Percentiles rank a stretch among this genome's conserved stretches.
Evolutionary conservation across 2,113 vertebrate species (phyloP).

Genomic region (Solenodon paradoxus): DNA sequence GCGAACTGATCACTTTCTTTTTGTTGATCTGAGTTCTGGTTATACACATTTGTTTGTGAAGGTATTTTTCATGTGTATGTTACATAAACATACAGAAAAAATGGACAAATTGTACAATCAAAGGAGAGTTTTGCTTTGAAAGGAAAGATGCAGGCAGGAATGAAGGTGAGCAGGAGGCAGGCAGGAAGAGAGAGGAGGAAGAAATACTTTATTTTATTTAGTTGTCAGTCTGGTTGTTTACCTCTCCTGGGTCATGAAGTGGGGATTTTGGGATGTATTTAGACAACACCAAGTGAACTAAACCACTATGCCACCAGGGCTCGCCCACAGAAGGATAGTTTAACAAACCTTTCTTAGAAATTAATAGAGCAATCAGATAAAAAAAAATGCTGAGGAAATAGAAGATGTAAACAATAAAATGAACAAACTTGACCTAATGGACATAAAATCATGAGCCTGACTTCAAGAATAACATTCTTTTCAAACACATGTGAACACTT

Average conservation of each 20-base stretch:
- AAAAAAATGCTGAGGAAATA: conserved; percentile 16
- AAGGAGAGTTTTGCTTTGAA: too few relatives aligned
- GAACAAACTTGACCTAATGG: not conserved
- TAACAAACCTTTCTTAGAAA: not conserved
- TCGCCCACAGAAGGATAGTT: not conserved
- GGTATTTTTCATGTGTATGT: not conserved
- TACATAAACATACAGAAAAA: not conserved
- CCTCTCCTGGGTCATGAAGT: too few relatives aligned
- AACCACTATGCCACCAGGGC: too few relatives aligned
- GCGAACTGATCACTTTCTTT: not conserved
- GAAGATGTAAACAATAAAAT: not conserved
- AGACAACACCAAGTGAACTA: too few relatives aligned
- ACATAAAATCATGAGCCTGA: not conserved
- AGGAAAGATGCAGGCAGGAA: too few relatives aligned
- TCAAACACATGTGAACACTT: conserved; percentile 5
- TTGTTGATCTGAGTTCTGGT: not conserved
- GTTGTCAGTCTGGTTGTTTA: too few relatives aligned
- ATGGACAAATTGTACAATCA: not conserved
- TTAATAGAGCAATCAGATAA: not conserved
- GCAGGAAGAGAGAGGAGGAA: too few relatives aligned
- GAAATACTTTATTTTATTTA: too few relatives aligned
- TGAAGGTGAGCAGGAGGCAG: too few relatives aligned
- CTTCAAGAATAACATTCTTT: not conserved
- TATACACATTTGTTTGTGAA: not conserved
- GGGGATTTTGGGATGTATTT: too few relatives aligned